Evolutionary conservation across 2,888 invertebrate genomes (phyloP).

Genomic region (Cryptus armator): DNA sequence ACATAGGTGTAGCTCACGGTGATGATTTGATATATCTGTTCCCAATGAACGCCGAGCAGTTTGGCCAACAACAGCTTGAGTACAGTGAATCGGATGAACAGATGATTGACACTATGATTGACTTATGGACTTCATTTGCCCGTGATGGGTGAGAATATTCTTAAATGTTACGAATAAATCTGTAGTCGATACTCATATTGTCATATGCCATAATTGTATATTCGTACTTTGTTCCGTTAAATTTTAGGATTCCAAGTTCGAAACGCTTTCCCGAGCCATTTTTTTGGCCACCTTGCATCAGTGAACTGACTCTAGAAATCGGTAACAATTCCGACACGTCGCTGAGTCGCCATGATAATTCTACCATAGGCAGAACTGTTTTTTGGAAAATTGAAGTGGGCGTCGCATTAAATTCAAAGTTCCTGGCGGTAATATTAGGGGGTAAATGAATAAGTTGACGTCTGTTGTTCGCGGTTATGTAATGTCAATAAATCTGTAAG

Average conservation of each 20-base stretch:
- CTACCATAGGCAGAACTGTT: not conserved
- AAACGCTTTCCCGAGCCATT: not conserved
- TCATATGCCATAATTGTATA: too few species aligned
- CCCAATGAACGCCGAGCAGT: slow-evolving; percentile 57
- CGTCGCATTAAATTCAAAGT: too few species aligned
- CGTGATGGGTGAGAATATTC: slow-evolving; percentile 63
- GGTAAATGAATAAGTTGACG: too few species aligned
- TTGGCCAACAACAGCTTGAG: slow-evolving; percentile 18
- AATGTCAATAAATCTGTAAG: too few species aligned
- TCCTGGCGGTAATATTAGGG: too few species aligned
- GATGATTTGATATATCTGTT: slow-evolving; percentile 86
- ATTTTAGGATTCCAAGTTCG: not conserved
- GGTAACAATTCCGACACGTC: not conserved
- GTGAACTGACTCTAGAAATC: not conserved
- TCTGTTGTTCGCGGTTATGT: too few species aligned
- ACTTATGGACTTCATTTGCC: slow-evolving; percentile 84
- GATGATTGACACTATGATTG: slow-evolving; percentile 81
- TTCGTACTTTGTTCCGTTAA: too few species aligned
- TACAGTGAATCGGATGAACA: slow-evolving; percentile 72
- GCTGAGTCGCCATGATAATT: not conserved
- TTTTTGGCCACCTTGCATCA: not conserved
- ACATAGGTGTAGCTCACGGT: slow-evolving; percentile 84
- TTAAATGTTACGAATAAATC: not conserved
- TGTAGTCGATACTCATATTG: too few species aligned
- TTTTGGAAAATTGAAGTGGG: too few species aligned